Base-by-base conservation (phyloP, 1,140 invertebrate species). In the Drosophila ironensis region DNA sequence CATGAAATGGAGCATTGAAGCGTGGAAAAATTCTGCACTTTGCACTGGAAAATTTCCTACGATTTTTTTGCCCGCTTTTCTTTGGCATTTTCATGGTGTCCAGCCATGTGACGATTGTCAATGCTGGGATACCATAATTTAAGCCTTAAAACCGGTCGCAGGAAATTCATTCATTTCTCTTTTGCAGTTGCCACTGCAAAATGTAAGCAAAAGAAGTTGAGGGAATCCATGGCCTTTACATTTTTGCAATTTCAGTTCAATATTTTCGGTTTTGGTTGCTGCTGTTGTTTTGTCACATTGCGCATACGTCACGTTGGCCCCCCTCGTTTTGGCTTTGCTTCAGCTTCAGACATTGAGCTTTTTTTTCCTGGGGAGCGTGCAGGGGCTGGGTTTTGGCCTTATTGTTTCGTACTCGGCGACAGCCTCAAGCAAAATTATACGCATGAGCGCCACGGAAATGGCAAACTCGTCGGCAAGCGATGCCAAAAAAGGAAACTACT, bases 371-470 rank as follows among this genome's bases (percentile, higher is more conserved):
- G 22, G 6, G 40, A 6, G 7, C 14, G 9, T 11, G n/a, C n/a
- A 28, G 8, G 20, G 19, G 7, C 8, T 6, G 25, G 24, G 19
- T 30, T 40, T 20, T 52, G 35, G 47, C 47, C 60, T 54, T 72
- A 80, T 86, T 80, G 80, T 84, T 86, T 74, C 67, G 71, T 63
- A 60, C 72, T 77, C 72, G 63, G 73, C 78, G 75, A 76, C 78
- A 73, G 80, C 75, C 71, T 75, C 71, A 86, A 86, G 81, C 81
- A 72, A 87, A 86, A 86, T 86, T 86, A 86, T 86, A 86, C 80
- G 80, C 80, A 86, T 86, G 81, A 80, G 80, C 75, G 74, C 80
- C 59, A 73, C 81, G 80, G 80, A 86, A 86, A 86, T 86, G 81
- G 80, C 81, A 86, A 87, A 86, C 80, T 80, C 64, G 66, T 48